Percentiles rank a stretch among this genome's conserved stretches.
Conservation (phyloP, 2,797 vertebrate genomes). For the Pangasius macronema region DNA sequence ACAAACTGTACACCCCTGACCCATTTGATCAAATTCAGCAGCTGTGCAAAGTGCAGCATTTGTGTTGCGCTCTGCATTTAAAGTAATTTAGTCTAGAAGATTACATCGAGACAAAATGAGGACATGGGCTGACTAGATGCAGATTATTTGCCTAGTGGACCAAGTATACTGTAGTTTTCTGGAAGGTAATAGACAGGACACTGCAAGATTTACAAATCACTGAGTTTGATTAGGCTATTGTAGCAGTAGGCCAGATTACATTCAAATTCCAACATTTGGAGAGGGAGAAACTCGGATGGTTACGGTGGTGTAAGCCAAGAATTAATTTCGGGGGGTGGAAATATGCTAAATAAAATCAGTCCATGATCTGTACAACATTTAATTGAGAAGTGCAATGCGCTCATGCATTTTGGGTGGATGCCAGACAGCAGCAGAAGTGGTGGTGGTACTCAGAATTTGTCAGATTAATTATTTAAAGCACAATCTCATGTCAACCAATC, state of each 20-base stretch:
- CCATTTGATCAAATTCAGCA: constrained; percentile 17
- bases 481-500: not conserved
- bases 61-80: constrained; percentile 11
- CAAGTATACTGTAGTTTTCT: not conserved
- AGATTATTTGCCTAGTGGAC: not conserved
- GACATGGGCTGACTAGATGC: not conserved
- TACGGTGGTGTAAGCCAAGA: not conserved
- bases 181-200: not conserved
- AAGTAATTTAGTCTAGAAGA: constrained; percentile 21
- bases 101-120: constrained; percentile 21
- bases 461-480: not conserved
- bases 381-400: not conserved
- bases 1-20: not conserved
- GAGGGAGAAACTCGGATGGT: constrained; percentile 28
- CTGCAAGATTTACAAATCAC: not conserved
- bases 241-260: constrained; percentile 32
- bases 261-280: constrained; percentile 57
- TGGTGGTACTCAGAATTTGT: constrained; percentile 9
- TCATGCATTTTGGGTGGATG: constrained; percentile 11
- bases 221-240: not conserved
- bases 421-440: constrained; percentile 9
- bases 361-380: not conserved
- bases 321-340: not conserved
- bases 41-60: not conserved
- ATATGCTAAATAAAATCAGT: constrained; percentile 5